These are phyloP conservation scores for Xyliphius kryptos DNA, from an alignment of 2,113 vertebrate species.

Conservation along the genomic window DNA sequence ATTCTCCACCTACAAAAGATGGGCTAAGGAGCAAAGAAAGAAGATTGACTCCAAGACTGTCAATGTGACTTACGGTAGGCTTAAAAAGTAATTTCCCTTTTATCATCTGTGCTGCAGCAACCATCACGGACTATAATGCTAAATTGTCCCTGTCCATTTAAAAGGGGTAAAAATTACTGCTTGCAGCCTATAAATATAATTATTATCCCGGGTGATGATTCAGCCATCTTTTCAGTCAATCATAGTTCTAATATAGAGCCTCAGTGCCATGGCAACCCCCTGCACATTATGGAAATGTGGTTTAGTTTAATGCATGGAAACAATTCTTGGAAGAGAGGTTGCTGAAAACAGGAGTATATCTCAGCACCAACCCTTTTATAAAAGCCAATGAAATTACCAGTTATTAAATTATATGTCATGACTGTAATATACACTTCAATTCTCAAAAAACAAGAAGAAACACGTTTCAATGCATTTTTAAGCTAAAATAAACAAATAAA, in stretches of 20 bases:
- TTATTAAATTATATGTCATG: background rate
- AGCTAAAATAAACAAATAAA: no score
- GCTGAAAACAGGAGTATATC: conserved; percentile 9
- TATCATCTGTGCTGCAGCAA: conserved; percentile 5
- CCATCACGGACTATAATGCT: conserved; percentile 16
- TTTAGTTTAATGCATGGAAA: conserved; percentile 17
- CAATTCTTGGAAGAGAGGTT: conserved; percentile 7
- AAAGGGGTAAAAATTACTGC: conserved; percentile 19
- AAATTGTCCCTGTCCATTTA: conserved; percentile 19
- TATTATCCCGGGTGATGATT: conserved; percentile 27
- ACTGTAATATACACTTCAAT: no score
- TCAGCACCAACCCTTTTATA: no score
- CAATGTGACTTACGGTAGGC: background rate
- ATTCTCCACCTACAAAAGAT: no score
- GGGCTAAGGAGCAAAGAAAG: no score
- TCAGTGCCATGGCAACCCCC: conserved; percentile 24
- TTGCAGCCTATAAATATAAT: conserved; percentile 25
- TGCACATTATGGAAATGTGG: conserved; percentile 32
- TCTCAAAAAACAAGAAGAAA: no score
- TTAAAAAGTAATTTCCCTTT: conserved; percentile 18
- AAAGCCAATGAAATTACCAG: background rate
- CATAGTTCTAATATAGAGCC: conserved; percentile 18
- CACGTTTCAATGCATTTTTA: no score
- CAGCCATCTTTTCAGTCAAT: conserved; percentile 30
- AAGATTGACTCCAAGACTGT: background rate